Base-by-base conservation (phyloP, 2,113 vertebrate species). In the Naja naja region DNA sequence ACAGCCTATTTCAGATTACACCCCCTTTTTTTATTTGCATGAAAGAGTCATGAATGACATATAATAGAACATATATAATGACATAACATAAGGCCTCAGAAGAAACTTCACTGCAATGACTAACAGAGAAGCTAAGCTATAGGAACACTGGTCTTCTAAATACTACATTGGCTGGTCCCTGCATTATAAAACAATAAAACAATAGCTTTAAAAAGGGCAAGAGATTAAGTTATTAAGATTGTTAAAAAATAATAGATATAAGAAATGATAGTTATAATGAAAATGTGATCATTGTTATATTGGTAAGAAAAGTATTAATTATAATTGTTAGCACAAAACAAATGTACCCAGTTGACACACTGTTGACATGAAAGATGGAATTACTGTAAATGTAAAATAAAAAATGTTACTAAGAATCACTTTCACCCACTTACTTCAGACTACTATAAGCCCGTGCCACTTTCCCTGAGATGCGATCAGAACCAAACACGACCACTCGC, bases 401-500 rank as follows among this genome's bases (percentile, higher is more conserved):
- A 49, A 49, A 49, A 49, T 49, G 8, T 49, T 49, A 49, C 8
- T 30, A 87, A 23, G 43, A 9, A 69, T 22, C 4, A 6, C 27
- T 5, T 14, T 0, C 0, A 45, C 0, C 4, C 0, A 69, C 97
- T 97, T 94, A 98, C 98, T 98, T 98, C 94, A 99, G 98, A 90
- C 98, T 98, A 94, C 98, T 98, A 92, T 99, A 99, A 0, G 99
- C 99, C 25, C 99, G 97, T 0, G 99, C 99, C 92, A 99, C 98
- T 95, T 99, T 99, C 30, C 99, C 99, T 0, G 98, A 98, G 91
- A 99, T 98, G n/a, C 98, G 98, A 95, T 99, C 99, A 0, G 99
- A 99, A 58, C 99, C 99, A 0, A 99, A 99, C 95, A 99, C 99
- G 92, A 99, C 98, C 3, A 99, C 98, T 0, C 99, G 98, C 88